Evolutionary conservation across 2,113 vertebrate species (phyloP).

Genomic region (Crotalus tigris): DNA sequence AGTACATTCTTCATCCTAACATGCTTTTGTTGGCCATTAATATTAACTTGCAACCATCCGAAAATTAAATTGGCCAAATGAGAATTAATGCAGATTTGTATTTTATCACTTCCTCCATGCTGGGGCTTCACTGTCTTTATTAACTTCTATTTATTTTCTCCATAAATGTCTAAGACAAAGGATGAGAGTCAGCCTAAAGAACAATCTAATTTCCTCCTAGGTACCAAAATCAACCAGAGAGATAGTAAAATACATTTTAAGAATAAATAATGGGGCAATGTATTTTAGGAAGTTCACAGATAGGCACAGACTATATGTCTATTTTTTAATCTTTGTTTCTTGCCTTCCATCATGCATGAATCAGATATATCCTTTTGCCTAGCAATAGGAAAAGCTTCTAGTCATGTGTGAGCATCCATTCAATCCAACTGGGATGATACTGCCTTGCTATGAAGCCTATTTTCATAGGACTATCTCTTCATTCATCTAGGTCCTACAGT

Average conservation of each 20-base stretch:
- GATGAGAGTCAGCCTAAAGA: not conserved
- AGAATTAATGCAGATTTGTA: not conserved
- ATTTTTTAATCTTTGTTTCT: not conserved
- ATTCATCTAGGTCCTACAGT: not conserved
- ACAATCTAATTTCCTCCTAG: not conserved
- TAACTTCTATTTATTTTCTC: not conserved
- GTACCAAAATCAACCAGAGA: not conserved
- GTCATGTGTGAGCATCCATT: not conserved
- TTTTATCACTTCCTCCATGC: not conserved
- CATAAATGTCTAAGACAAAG: not conserved
- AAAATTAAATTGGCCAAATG: conserved; percentile 16
- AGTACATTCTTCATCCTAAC: not conserved
- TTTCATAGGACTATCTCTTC: not conserved
- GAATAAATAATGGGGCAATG: not conserved
- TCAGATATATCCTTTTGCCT: not conserved
- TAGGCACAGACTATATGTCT: not conserved
- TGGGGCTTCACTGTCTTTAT: not conserved
- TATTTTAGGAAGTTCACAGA: not conserved
- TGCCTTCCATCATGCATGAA: not conserved
- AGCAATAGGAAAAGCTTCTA: not conserved
- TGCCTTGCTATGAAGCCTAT: not conserved
- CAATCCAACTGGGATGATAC: not conserved
- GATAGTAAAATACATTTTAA: not conserved
- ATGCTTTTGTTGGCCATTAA: not conserved
- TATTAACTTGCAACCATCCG: conserved; percentile 1